Percentiles rank a stretch among this genome's conserved stretches.
Evolutionary conservation across 2,888 invertebrate genomes (phyloP).

Genomic region (Lacanobia oleracea): DNA sequence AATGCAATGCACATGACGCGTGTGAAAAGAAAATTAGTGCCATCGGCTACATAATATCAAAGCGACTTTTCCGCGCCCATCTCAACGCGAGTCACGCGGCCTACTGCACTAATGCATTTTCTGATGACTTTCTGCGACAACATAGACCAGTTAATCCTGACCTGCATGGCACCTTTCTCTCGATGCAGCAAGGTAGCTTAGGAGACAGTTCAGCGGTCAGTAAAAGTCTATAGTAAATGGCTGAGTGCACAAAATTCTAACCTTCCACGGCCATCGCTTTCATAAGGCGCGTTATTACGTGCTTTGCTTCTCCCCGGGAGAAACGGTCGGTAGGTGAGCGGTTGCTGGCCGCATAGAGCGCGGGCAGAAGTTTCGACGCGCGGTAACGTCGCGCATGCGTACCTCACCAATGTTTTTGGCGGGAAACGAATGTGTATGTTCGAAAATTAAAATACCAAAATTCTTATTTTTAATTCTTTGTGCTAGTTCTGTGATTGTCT

Average conservation of each 20-base stretch:
- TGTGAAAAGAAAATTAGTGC: constrained; percentile 21
- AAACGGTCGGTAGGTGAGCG: constrained; percentile 80
- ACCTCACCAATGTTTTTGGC: constrained; percentile 72
- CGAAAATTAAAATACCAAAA: constrained; percentile 50
- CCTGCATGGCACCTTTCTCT: constrained; percentile 44
- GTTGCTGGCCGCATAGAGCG: constrained; percentile 66
- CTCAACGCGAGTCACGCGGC: constrained; percentile 54
- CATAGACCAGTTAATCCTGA: constrained; percentile 50
- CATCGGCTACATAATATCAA: constrained; percentile 34
- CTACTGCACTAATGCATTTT: constrained; percentile 52
- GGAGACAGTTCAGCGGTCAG: constrained; percentile 52
- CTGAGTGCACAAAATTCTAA: constrained; percentile 66
- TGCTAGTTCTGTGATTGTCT: constrained; percentile 51
- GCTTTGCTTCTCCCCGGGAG: constrained; percentile 77
- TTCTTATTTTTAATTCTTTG: constrained; percentile 15
- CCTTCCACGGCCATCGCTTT: constrained; percentile 82
- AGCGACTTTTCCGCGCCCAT: constrained; percentile 51
- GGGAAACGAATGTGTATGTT: constrained; percentile 72
- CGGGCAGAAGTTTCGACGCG: constrained; percentile 81
- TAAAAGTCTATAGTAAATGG: constrained; percentile 47
- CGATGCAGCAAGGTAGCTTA: constrained; percentile 34
- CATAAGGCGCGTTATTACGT: constrained; percentile 80
- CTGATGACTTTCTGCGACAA: constrained; percentile 51
- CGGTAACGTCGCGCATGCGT: constrained; percentile 82
- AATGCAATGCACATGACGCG: neutral